A percentile compares a stretch with the other conserved stretches of the same genome.
Conservation (phyloP, 2,888 invertebrate species). For the Phortica magna region DNA sequence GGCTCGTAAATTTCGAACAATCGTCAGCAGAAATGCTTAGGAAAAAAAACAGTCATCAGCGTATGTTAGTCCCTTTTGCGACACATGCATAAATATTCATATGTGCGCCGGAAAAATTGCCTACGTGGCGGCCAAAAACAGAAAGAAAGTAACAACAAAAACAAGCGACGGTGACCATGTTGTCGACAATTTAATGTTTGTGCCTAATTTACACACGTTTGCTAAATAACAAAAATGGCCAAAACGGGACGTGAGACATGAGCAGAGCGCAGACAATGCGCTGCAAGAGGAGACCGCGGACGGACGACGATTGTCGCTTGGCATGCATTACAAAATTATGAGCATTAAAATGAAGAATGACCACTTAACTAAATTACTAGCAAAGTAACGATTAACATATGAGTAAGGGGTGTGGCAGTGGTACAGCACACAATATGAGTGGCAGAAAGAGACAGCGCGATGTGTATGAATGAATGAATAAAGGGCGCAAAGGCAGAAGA, state of each 20-base stretch:
- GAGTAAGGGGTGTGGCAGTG: slow-evolving; percentile 49
- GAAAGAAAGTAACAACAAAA: slow-evolving; percentile 56
- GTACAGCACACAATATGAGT: too few species aligned
- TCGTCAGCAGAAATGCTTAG: slow-evolving; percentile 45
- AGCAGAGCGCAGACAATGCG: neutral
- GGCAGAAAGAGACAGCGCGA: neutral
- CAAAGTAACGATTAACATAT: slow-evolving; percentile 46
- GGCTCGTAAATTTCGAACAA: slow-evolving; percentile 63
- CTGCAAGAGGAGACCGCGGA: slow-evolving; percentile 46
- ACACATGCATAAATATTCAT: slow-evolving; percentile 41
- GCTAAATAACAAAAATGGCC: slow-evolving; percentile 1
- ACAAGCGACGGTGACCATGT: slow-evolving; percentile 70
- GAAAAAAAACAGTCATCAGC: slow-evolving; percentile 46
- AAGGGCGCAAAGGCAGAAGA: neutral
- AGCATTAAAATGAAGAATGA: slow-evolving; percentile 78
- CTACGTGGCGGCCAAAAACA: slow-evolving; percentile 40
- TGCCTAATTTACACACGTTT: slow-evolving; percentile 16
- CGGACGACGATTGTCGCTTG: too few species aligned
- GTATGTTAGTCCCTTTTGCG: slow-evolving; percentile 64
- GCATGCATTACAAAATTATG: slow-evolving; percentile 73
- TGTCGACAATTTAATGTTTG: slow-evolving; percentile 47
- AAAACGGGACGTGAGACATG: slow-evolving; percentile 22
- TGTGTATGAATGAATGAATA: neutral
- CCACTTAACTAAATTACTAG: slow-evolving; percentile 78
- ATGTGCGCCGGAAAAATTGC: slow-evolving; percentile 37